Base-by-base conservation (phyloP, 2,113 vertebrate species). In the Thunnus thynnus region DNA sequence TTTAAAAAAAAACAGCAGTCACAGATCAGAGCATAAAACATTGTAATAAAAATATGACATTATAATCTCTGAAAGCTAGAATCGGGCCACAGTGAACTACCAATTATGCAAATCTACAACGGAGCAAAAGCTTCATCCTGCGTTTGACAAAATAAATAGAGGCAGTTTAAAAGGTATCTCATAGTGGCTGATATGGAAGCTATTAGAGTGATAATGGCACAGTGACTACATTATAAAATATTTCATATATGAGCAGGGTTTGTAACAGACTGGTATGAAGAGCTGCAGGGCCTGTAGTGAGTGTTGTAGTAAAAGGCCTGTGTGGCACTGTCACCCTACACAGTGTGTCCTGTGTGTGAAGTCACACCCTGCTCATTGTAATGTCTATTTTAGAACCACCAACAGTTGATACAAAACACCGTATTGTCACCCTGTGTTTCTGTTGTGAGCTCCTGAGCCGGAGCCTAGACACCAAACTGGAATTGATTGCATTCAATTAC, bases 401-500 rank as follows among this genome's bases (percentile, higher is more conserved):
- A 54, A 61, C 73, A 54, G 56, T 69, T 80, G 5, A 70, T 77
- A 81, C 81, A 84, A 91, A 86, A 88, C 75, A 62, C 68, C n/a
- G 71, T 12, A 30, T 80, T 65, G 77, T 58, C 67, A 55, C 71
- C 41, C 1, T 17, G 54, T 55, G 64, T 75, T 70, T 51, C 32
- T 74, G 78, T 62, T 52, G 70, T 58, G 71, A 47, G 52, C 22
- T 50, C 65, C 62, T 51, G 80, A 79, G 65, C 52, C 57, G 55
- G 60, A 74, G 74, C 58, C 68, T 16, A n/a, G 48, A 32, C 80
- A 67, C 72, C 77, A 63, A 78, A 80, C 69, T 60, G 47, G 44
- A 87, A 87, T 85, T 84, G 85, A 91, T 92, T 85, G 71, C 76
- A 83, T 89, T 89, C 87, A 94, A 89, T 92, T 89, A 93, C 87